Base-by-base conservation (phyloP, 2,797 vertebrate species). In the Clarias fuscus region DNA sequence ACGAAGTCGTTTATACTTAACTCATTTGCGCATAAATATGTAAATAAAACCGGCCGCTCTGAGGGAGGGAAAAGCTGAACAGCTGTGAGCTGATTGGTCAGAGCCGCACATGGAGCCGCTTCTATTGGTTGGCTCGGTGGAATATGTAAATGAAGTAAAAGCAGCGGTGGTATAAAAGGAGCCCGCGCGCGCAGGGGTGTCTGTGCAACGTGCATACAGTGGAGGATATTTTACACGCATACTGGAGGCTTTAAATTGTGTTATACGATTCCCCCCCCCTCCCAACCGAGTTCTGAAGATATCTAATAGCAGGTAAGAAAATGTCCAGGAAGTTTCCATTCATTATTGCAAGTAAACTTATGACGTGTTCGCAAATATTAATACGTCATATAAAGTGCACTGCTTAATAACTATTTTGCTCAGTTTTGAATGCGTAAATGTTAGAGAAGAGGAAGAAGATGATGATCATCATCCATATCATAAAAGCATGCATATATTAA, bases 81-180 rank as follows among this genome's bases (percentile, higher is more conserved):
- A 22, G 10, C 76, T 61, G 56, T 58, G 30, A 37, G 30, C 18
- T 79, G 75, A 59, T 78, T 78, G 75, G 75, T 20, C 75, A 77
- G 75, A 58, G 58, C 11, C 13, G 10, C 30, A 40, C 20, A 10
- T 24, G 76, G 13, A 3, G 24, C 10, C 6, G 24, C 0, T 75
- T 17, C 72, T 75, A 33, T 77, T 40, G 58, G 58, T 37, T 61
- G 33, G 11, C 7, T 62, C 15, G 15, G 20, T 40, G 20, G 10
- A 62, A 62, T 79, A 79, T 79, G 77, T 61, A 62, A 79, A 79
- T 79, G 18, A 33, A 3, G 13, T 5, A 62, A 59, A 37, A 2
- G 33, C 18, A 6, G 77, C 61, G 58, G 77, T 13, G 58, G 33
- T 40, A 79, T 79, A 79, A 37, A 79, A 17, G 2, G 77, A 22